Evolutionary conservation across 2,113 vertebrate species (phyloP).

Genomic region (Holacanthus passer): DNA sequence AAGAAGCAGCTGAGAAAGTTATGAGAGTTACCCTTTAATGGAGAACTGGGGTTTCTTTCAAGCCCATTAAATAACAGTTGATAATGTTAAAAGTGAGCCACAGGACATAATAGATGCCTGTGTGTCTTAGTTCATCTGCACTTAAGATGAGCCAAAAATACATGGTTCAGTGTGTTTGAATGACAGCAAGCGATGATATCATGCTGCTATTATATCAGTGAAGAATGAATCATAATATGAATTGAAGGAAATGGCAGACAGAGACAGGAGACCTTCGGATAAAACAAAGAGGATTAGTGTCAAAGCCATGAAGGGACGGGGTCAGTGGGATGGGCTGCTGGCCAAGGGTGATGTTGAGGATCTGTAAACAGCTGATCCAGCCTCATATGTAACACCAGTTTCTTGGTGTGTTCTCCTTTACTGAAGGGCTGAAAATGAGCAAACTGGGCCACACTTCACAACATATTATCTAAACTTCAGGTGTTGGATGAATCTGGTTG

Average conservation of each 20-base stretch:
- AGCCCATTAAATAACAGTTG: neutral
- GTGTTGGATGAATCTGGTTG: neutral
- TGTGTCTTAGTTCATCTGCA: neutral
- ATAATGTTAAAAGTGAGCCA: neutral
- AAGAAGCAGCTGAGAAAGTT: constrained; percentile 24
- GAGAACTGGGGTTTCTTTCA: neutral
- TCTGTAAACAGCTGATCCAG: constrained; percentile 48
- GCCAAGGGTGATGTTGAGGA: constrained; percentile 24
- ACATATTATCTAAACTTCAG: neutral
- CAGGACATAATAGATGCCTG: neutral
- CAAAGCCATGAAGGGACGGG: constrained; percentile 34
- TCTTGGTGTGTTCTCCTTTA: neutral
- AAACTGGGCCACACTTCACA: neutral
- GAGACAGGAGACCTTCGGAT: constrained; percentile 48
- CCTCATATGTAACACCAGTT: neutral
- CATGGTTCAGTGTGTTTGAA: neutral
- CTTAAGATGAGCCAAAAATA: neutral
- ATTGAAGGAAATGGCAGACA: constrained; percentile 25
- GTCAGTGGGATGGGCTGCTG: constrained; percentile 47
- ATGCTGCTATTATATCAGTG: neutral
- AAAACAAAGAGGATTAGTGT: constrained; percentile 76
- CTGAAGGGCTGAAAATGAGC: neutral
- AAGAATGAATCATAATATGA: constrained; percentile 26
- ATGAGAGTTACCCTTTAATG: neutral
- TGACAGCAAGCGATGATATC: neutral